Conservation (phyloP, 2,888 invertebrate genomes). For the Glyphotaelius pellucidus region DNA sequence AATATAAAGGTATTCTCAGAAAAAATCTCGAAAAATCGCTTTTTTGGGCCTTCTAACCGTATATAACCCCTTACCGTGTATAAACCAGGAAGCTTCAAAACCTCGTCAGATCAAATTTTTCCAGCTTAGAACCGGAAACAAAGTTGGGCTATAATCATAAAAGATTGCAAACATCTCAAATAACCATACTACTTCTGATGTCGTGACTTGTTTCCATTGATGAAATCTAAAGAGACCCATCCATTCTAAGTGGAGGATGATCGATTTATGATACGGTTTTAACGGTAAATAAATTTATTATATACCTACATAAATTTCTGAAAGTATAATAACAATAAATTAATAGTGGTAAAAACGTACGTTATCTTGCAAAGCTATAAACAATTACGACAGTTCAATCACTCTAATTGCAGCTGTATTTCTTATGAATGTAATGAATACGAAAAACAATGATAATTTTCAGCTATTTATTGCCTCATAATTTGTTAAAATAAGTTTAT, state of each 20-base stretch:
- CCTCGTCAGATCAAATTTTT: background rate
- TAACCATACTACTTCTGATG: background rate
- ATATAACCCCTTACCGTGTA: no score
- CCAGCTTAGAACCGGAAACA: background rate
- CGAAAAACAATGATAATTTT: background rate
- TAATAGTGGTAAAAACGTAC: background rate
- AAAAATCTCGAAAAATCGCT: no score
- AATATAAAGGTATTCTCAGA: no score
- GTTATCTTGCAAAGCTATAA: background rate
- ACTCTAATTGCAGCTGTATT: background rate
- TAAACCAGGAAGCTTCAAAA: background rate
- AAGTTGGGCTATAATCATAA: background rate
- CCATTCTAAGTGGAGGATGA: background rate
- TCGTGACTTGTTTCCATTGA: constrained; percentile 16
- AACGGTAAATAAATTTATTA: background rate
- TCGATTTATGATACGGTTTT: background rate
- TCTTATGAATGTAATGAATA: background rate
- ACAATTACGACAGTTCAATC: background rate
- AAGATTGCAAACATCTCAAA: constrained; percentile 7
- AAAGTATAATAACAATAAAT: background rate
- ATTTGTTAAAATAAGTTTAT: background rate
- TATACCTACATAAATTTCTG: background rate
- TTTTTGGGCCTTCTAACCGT: no score
- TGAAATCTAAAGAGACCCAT: background rate
- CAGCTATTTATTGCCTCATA: background rate